These are phyloP conservation scores for Unio delphinus DNA, from an alignment of 2,888 invertebrate species.

Conservation along the genomic window DNA sequence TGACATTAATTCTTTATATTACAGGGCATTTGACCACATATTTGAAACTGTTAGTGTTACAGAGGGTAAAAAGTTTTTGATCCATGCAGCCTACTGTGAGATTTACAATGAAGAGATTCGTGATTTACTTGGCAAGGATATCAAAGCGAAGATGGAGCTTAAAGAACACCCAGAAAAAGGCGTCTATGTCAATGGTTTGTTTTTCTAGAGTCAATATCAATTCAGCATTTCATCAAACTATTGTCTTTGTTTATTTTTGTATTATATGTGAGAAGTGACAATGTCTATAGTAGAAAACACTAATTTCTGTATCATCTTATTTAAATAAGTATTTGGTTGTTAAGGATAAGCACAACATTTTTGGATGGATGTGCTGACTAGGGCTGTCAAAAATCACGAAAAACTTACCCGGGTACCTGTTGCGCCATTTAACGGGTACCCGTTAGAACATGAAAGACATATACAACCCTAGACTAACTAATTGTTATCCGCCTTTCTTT, in stretches of 20 bases:
- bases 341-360: too few relatives aligned
- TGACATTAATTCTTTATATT: slow-evolving; percentile 14
- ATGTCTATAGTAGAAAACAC: too few relatives aligned
- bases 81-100: slow-evolving; percentile 86
- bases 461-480: too few relatives aligned
- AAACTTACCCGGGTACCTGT: too few relatives aligned
- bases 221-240: not conserved
- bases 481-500: too few relatives aligned
- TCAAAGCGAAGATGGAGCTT: slow-evolving; percentile 77
- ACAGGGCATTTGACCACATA: slow-evolving; percentile 86
- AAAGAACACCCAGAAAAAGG: slow-evolving; percentile 80
- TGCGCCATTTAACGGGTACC: too few relatives aligned
- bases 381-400: too few relatives aligned
- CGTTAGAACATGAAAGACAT: too few relatives aligned
- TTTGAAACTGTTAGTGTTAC: slow-evolving; percentile 80
- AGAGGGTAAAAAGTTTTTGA: slow-evolving; percentile 80
- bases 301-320: too few relatives aligned
- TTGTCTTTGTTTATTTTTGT: not conserved
- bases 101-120: slow-evolving; percentile 88
- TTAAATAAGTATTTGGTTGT: too few relatives aligned
- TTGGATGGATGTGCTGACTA: too few relatives aligned
- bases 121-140: slow-evolving; percentile 78
- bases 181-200: slow-evolving; percentile 78
- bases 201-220: not conserved
- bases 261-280: too few relatives aligned